phyloP scores from a whole-genome alignment of 2,888 invertebrate species.

The Chrysolina americana region DNA sequence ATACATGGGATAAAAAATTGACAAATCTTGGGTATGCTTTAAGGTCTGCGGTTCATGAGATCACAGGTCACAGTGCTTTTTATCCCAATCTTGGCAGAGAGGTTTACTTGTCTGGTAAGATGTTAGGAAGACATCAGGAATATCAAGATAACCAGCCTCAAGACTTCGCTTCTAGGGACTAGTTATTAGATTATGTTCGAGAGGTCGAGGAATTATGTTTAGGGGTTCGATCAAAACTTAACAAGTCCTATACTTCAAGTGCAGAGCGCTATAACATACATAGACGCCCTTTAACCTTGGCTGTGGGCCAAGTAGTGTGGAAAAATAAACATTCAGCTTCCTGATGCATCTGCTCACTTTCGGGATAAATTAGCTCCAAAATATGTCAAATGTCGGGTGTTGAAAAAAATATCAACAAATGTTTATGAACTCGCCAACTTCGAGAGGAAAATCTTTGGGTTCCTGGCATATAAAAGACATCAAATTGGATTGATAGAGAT shows the following conservation, averaged over 20 bases:
- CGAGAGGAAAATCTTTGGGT: neutral
- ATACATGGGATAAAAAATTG: conserved; percentile 4
- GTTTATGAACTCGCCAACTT: conserved; percentile 17
- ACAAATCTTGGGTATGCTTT: neutral
- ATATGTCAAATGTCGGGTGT: conserved; percentile 11
- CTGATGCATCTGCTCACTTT: conserved; percentile 7
- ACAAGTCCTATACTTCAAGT: conserved; percentile 1
- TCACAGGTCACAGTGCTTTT: neutral
- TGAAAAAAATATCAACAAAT: conserved; percentile 13
- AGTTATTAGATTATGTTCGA: conserved; percentile 12
- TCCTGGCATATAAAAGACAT: neutral
- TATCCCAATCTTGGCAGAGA: neutral
- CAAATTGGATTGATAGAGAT: neutral
- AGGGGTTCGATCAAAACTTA: neutral
- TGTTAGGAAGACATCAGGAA: neutral
- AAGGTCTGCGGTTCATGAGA: conserved; percentile 8
- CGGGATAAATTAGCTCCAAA: conserved; percentile 3
- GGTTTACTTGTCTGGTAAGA: neutral
- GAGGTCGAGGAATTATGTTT: conserved; percentile 1
- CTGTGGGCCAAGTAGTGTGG: conserved; percentile 12
- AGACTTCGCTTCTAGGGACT: neutral
- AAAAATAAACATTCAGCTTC: conserved; percentile 10
- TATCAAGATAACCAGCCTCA: conserved; percentile 1
- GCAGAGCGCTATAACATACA: conserved; percentile 21
- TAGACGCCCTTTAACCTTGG: conserved; percentile 8